Conservation (phyloP, 1,140 invertebrate species). For the Pogonus chalceus region DNA sequence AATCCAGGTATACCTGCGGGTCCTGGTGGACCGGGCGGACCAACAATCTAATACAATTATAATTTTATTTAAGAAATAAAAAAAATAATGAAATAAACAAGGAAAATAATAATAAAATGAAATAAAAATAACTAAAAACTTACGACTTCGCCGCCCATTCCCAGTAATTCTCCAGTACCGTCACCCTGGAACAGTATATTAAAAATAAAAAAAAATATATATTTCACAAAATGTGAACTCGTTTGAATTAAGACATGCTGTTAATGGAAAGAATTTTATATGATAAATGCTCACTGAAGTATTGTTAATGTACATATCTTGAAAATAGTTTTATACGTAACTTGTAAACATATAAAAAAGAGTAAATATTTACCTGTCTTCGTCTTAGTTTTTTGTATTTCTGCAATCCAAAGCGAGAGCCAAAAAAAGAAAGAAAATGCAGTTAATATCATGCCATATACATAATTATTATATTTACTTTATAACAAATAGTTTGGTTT, state of each 20-base stretch:
- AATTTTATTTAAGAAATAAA: constrained; percentile 1
- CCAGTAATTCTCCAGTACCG: constrained; percentile 59
- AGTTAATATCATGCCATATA: constrained; percentile 12
- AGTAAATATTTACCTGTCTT: constrained; percentile 62
- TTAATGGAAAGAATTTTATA: no score
- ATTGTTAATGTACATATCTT: no score
- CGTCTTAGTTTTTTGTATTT: constrained; percentile 86
- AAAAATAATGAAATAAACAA: background rate
- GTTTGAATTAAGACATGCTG: background rate
- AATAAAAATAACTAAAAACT: constrained; percentile 28
- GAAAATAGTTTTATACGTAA: no score
- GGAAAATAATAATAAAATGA: constrained; percentile 5
- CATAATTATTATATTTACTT: background rate
- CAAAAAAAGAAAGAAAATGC: constrained; percentile 31
- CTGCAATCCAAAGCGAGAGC: constrained; percentile 39
- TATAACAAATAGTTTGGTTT: no score
- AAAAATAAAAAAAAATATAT: constrained; percentile 25
- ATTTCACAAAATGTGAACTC: background rate
- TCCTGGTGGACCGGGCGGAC: constrained; percentile 77
- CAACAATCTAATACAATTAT: constrained; percentile 44
- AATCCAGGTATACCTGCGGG: constrained; percentile 59
- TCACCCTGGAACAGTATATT: constrained; percentile 61
- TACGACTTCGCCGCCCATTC: constrained; percentile 59
- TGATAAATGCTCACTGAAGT: no score
- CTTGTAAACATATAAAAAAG: constrained; percentile 17